Base-by-base conservation (phyloP, 1,140 invertebrate species). In the Bombus polaris region DNA sequence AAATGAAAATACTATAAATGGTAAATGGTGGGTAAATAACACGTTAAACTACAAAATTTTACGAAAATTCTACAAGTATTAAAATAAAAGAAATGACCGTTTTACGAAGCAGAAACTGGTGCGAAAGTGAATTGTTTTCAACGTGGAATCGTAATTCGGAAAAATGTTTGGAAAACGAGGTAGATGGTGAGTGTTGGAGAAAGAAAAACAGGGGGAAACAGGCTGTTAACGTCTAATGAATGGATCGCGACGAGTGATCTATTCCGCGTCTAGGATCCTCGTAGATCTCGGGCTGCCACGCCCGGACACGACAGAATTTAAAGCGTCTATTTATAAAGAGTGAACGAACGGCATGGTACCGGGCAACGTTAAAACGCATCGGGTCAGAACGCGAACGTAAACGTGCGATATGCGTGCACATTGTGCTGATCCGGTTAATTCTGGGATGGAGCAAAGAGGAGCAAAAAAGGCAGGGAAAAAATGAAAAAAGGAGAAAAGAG, bases 321-420 rank as follows among this genome's bases (percentile, higher is more conserved):
- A 90, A 84, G 72, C 81, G 87, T 90, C 93, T 94, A 94, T 94
- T 94, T 94, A 93, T 94, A 93, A 93, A 92, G 90, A 92, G 92
- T 89, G 93, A 94, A 93, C 90, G 93, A 92, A 93, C 92, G 86
- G 65, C 66, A 13, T 88, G 76, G 81, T 71, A 72, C 73, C 85
- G 82, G 87, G 80, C 90, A 71, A 84, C 77, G 86, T 75, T 87
- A 86, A 79, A 68, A 37, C n/a, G 37, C 32, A 37, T 32, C 72
- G 39, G 25, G 37, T 78, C 68, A 18, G 1, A 44, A 53, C 42
- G 37, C 47, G 70, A 59, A 1, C 57, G 28, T 59, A n/a, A 28
- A 59, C 25, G 22, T 12, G 28, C 59, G 12, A 62, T 53, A 53
- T 53, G n/a, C 44, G 66, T 53, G 44, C 15, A 39, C 32, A 57